Evolutionary conservation across 2,888 invertebrate genomes (phyloP).

Genomic region (Caenorhabditis imperialis): DNA sequence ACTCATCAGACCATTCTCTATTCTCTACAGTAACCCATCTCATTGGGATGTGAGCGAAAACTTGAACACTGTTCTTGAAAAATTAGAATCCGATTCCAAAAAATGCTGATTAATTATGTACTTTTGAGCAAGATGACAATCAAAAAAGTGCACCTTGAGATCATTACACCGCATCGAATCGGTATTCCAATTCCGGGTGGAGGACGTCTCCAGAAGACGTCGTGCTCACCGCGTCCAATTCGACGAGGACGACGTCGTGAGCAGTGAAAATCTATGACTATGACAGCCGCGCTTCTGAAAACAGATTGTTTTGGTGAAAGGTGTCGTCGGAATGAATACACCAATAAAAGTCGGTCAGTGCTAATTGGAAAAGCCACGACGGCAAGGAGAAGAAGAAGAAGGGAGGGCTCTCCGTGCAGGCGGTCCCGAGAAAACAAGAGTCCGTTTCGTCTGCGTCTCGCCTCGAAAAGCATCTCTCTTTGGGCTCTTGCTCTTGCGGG

Average conservation of each 20-base stretch:
- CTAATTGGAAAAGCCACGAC: slow-evolving; percentile 29
- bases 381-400: background rate
- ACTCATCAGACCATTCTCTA: no score
- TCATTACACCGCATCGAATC: slow-evolving; percentile 54
- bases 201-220: slow-evolving; percentile 37
- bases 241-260: slow-evolving; percentile 7
- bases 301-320: no score
- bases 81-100: no score
- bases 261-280: background rate
- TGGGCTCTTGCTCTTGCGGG: background rate
- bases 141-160: slow-evolving; percentile 47
- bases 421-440: slow-evolving; percentile 42
- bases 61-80: no score
- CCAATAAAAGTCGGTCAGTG: slow-evolving; percentile 20
- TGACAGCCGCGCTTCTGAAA: no score
- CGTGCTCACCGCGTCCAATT: slow-evolving; percentile 18
- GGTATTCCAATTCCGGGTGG: slow-evolving; percentile 3
- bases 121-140: no score
- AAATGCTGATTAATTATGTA: no score
- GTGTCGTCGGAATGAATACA: no score
- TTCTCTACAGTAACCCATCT: no score
- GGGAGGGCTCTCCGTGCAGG: slow-evolving; percentile 9
- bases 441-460: slow-evolving; percentile 16
- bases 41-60: no score
- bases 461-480: background rate